Evolutionary conservation across 2,113 vertebrate genomes (phyloP).

Genomic region (Hystrix brachyura): DNA sequence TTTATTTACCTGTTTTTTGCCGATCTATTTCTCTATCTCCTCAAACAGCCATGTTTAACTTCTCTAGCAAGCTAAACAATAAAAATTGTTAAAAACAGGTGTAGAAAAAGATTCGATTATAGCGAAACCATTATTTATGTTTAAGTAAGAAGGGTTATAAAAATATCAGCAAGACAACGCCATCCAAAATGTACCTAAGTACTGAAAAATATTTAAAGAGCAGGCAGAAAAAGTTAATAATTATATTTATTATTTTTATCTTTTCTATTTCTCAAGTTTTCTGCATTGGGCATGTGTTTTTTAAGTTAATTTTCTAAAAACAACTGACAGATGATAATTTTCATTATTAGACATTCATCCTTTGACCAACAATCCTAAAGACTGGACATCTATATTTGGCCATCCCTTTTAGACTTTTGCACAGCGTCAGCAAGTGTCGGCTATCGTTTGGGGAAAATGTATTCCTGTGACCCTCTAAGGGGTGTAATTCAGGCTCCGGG

Average conservation of each 20-base stretch:
- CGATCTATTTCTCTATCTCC: conserved; percentile 11
- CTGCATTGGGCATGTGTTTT: background rate
- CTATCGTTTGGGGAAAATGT: conserved; percentile 56
- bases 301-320: background rate
- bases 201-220: conserved; percentile 12
- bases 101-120: background rate
- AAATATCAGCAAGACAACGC: background rate
- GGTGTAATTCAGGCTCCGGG: conserved; percentile 20
- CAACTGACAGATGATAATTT: background rate
- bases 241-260: background rate
- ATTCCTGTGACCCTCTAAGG: conserved; percentile 56
- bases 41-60: conserved; percentile 14
- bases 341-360: conserved; percentile 44
- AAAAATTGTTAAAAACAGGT: background rate
- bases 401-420: background rate
- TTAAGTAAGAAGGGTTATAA: background rate
- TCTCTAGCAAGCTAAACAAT: background rate
- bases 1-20: background rate
- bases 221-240: background rate
- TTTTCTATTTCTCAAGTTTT: conserved; percentile 6
- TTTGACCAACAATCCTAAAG: conserved; percentile 11
- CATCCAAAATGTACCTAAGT: background rate
- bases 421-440: conserved; percentile 11
- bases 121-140: background rate
- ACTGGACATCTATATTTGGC: background rate